Percentiles rank a stretch among this genome's conserved stretches.
Conservation (phyloP, 1,140 invertebrate species). For the Drosophila kohkoa region DNA sequence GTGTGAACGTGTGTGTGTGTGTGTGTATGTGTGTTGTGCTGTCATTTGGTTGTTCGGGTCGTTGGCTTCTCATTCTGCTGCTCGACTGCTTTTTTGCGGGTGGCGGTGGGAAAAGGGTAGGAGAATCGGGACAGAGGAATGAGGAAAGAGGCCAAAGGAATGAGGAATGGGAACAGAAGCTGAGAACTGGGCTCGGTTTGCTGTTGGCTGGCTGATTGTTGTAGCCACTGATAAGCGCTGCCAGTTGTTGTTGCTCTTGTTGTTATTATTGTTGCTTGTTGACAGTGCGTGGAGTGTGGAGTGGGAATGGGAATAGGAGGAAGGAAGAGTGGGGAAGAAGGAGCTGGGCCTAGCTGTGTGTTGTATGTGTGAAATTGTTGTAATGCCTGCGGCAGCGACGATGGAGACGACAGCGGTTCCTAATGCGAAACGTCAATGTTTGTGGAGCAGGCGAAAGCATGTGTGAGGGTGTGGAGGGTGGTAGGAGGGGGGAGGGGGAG, state of each 20-base stretch:
- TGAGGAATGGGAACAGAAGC: not conserved
- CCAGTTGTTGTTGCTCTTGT: slow-evolving; percentile 34
- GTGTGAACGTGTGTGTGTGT: slow-evolving; percentile 26
- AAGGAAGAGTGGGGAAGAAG: not conserved
- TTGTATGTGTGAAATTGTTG: slow-evolving; percentile 67
- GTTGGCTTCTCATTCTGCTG: slow-evolving; percentile 54
- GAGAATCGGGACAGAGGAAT: not conserved
- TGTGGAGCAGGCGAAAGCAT: slow-evolving; percentile 42
- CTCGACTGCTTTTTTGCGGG: slow-evolving; percentile 34
- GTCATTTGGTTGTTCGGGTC: slow-evolving; percentile 68
- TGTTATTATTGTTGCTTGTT: slow-evolving; percentile 17
- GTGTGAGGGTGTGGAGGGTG: slow-evolving; percentile 11
- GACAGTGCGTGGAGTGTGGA: slow-evolving; percentile 27
- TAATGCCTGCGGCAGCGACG: slow-evolving; percentile 57
- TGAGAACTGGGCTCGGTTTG: slow-evolving; percentile 17
- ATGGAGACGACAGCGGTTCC: slow-evolving; percentile 34
- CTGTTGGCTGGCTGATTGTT: slow-evolving; percentile 48
- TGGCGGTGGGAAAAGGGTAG: not conserved
- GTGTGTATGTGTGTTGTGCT: slow-evolving; percentile 38
- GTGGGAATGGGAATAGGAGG: not conserved
- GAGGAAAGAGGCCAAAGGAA: not conserved
- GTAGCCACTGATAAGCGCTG: slow-evolving; percentile 64
- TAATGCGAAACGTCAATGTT: slow-evolving; percentile 51
- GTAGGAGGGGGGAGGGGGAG: not conserved
- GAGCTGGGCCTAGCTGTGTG: slow-evolving; percentile 2